Percentiles rank a stretch among this genome's conserved stretches.
These are phyloP conservation scores for Hemithea aestivaria DNA, from an alignment of 2,888 invertebrate genomes.

Conservation along the genomic window DNA sequence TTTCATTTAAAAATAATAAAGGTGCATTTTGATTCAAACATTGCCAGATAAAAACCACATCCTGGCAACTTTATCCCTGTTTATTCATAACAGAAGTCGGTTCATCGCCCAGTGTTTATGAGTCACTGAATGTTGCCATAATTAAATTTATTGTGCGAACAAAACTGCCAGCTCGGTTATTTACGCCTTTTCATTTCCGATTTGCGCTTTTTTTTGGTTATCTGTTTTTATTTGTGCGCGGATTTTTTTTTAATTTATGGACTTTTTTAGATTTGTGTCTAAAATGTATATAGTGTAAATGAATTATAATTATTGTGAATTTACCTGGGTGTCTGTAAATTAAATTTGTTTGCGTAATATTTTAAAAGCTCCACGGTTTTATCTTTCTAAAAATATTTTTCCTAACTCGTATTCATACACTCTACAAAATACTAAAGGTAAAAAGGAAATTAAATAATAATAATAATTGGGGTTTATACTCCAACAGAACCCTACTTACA, in stretches of 20 bases:
- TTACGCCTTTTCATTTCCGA: constrained; percentile 60
- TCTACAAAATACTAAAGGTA: no score
- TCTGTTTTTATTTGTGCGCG: constrained; percentile 19
- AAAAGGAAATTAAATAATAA: no score
- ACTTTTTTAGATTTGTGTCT: neutral
- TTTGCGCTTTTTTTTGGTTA: constrained; percentile 38
- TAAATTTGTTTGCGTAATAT: no score
- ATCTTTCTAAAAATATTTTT: no score
- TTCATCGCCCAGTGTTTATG: constrained; percentile 33
- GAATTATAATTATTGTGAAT: no score
- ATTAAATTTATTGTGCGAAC: constrained; percentile 62
- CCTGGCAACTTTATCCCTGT: constrained; percentile 11
- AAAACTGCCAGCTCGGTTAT: constrained; percentile 52
- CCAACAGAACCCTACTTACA: no score
- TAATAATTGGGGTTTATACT: no score
- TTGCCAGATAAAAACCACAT: constrained; percentile 1
- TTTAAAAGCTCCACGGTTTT: no score
- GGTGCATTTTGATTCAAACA: neutral
- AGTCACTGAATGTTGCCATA: constrained; percentile 48
- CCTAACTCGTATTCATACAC: no score
- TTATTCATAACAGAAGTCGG: constrained; percentile 22
- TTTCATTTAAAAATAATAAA: no score
- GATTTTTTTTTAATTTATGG: neutral
- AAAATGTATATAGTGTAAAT: neutral
- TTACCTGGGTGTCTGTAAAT: no score